phyloP scores from a whole-genome alignment of 2,888 invertebrate species.

The Chelonus formosanus region DNA sequence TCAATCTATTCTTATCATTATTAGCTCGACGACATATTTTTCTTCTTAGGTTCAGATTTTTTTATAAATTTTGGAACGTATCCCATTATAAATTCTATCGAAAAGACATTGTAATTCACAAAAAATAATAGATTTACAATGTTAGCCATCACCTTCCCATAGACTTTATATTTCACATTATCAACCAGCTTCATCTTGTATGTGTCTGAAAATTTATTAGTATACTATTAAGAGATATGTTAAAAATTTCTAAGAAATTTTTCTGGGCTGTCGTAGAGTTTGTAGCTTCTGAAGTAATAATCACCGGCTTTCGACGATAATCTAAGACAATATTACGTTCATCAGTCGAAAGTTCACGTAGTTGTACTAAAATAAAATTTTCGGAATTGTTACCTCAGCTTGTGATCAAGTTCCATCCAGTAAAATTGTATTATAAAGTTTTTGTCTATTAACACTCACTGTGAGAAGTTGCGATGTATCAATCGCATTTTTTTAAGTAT shows the following conservation, averaged over 20 bases:
- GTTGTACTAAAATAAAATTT: constrained; percentile 72
- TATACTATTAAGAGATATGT: constrained; percentile 94
- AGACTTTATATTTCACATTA: too few species aligned
- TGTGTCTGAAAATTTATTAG: neutral
- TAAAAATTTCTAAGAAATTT: constrained; percentile 98
- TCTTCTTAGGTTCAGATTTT: too few species aligned
- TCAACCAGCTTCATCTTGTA: too few species aligned
- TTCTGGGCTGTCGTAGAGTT: constrained; percentile 94
- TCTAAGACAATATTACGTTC: constrained; percentile 89
- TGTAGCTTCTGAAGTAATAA: constrained; percentile 81
- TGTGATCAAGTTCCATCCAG: constrained; percentile 97
- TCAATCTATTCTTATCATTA: too few species aligned
- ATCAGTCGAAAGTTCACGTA: constrained; percentile 87
- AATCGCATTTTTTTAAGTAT: constrained; percentile 80
- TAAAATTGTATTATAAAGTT: constrained; percentile 79
- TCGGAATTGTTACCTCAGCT: constrained; percentile 71
- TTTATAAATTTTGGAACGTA: too few species aligned
- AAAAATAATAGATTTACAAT: too few species aligned
- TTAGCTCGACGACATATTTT: too few species aligned
- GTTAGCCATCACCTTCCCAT: too few species aligned
- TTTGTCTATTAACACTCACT: constrained; percentile 62
- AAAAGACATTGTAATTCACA: too few species aligned
- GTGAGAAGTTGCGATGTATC: constrained; percentile 70
- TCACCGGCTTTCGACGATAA: constrained; percentile 81
- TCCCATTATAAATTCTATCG: too few species aligned